Conservation (phyloP, 2,113 vertebrate genomes). For the Bubalus kerabau region DNA sequence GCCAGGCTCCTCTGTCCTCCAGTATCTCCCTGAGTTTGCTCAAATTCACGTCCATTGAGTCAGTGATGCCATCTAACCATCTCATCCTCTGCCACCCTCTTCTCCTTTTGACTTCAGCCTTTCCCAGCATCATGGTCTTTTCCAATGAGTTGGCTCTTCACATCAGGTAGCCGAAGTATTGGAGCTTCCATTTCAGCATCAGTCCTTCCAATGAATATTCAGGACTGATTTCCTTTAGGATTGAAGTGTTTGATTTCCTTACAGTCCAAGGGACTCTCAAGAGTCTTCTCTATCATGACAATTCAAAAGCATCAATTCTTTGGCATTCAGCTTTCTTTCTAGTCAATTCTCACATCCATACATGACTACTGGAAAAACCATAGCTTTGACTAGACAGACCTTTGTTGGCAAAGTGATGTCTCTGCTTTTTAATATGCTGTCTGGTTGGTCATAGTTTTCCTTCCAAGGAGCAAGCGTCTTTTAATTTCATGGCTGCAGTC, state of each 20-base stretch:
- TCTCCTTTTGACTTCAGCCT: not conserved
- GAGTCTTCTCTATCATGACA: not conserved
- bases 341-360: not conserved
- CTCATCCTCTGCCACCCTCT: not conserved
- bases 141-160: not conserved
- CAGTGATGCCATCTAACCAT: not conserved
- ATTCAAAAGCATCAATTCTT: not conserved
- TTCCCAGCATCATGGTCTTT: not conserved
- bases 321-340: not conserved
- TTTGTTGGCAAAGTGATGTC: not conserved
- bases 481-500: not conserved
- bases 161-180: not conserved
- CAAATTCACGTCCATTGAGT: not conserved
- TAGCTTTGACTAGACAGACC: not conserved
- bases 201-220: not conserved
- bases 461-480: not conserved
- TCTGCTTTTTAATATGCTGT: not conserved
- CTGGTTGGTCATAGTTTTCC: not conserved
- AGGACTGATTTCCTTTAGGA: not conserved
- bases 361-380: not conserved
- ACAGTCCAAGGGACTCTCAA: not conserved
- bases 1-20: not conserved
- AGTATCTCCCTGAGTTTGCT: not conserved
- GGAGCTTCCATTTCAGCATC: not conserved
- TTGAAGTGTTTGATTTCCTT: not conserved